phyloP scores from a whole-genome alignment of 1,140 invertebrate genomes.

The Zeugodacus cucurbitae region DNA sequence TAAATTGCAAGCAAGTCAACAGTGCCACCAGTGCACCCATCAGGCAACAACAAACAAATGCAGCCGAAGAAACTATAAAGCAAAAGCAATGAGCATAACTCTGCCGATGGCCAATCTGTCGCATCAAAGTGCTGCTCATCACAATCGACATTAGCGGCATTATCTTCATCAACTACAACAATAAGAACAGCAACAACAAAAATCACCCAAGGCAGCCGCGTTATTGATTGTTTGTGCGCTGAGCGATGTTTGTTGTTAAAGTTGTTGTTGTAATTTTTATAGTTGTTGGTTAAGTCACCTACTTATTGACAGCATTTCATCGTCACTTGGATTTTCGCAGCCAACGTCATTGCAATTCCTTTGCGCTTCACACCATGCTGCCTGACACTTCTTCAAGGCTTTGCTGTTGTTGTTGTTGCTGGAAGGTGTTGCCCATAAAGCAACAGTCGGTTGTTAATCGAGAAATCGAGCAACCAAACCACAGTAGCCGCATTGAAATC shows the following conservation, averaged over 20 bases:
- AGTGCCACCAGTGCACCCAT: not conserved
- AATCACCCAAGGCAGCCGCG: not conserved
- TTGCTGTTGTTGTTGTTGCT: not conserved
- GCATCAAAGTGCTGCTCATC: not conserved
- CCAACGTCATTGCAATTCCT: not conserved
- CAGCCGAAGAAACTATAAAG: not conserved
- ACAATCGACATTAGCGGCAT: not conserved
- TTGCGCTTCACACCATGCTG: not conserved
- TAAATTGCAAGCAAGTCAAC: not conserved
- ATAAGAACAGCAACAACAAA: no score
- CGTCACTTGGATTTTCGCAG: not conserved
- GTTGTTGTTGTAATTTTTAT: not conserved
- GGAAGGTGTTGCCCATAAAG: not conserved
- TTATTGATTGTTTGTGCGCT: not conserved
- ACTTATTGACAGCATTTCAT: not conserved
- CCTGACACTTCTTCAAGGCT: not conserved
- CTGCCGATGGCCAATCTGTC: not conserved
- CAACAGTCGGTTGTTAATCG: not conserved
- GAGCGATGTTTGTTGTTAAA: not conserved
- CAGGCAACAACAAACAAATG: not conserved
- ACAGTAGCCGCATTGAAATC: conserved; percentile 5
- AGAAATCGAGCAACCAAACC: not conserved
- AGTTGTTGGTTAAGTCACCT: not conserved
- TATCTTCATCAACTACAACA: not conserved
- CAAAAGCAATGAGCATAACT: not conserved